Conservation (phyloP, 2,113 vertebrate species). For the Triplophysa siluroides region DNA sequence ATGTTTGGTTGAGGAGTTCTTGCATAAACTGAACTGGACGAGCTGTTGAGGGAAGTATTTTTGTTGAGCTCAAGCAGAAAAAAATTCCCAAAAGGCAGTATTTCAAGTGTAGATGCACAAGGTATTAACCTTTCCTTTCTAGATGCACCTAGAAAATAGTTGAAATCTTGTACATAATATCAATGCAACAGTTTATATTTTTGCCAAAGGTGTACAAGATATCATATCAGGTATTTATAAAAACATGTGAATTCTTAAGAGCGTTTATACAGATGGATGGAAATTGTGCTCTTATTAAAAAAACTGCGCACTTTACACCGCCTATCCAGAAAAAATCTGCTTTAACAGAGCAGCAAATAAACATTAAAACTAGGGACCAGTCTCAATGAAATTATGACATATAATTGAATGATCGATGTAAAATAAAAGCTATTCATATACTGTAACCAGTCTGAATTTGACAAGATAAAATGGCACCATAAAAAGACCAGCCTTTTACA, state of each 20-base stretch:
- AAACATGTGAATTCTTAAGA: too few relatives aligned
- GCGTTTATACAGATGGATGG: too few relatives aligned
- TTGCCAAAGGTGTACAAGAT: too few relatives aligned
- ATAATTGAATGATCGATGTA: not conserved
- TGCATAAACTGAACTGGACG: slow-evolving; percentile 50
- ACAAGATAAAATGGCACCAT: not conserved
- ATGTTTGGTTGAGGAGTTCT: slow-evolving; percentile 73
- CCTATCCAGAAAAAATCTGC: not conserved
- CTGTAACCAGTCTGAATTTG: not conserved
- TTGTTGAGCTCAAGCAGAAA: not conserved
- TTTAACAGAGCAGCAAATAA: not conserved
- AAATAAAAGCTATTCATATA: not conserved
- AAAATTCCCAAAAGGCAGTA: not conserved
- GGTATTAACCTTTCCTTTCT: too few relatives aligned
- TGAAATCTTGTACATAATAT: too few relatives aligned
- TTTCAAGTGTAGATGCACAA: not conserved
- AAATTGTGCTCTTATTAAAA: too few relatives aligned
- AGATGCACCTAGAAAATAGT: too few relatives aligned
- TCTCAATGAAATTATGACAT: not conserved
- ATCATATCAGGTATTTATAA: too few relatives aligned
- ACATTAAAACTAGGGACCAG: not conserved
- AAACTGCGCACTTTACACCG: too few relatives aligned
- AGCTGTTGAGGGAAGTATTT: slow-evolving; percentile 56
- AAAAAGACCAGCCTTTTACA: not conserved
- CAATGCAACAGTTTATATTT: too few relatives aligned